Base-by-base conservation (phyloP, 2,888 invertebrate species). In the Tetheella fluctuosa region DNA sequence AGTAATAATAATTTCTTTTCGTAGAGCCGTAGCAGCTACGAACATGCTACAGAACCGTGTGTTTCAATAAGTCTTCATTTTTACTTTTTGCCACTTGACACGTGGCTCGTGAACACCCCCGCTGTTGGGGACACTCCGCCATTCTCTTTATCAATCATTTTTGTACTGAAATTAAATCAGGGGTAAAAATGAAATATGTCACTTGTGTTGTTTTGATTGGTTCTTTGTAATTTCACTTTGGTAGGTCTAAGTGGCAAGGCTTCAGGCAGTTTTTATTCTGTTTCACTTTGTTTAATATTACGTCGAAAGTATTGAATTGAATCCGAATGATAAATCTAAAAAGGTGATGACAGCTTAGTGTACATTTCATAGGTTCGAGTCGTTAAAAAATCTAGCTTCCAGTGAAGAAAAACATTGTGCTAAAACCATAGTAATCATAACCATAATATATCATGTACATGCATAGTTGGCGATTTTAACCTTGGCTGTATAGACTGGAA, bases 111-210 rank as follows among this genome's bases (percentile, higher is more conserved):
- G 63, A 25, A 63, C 48, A 62, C 65, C 59, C 66, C 62, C 56
- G 63, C 66, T 58, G 68, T 68, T 68, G 66, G 68, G 61, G 72
- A 70, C 67, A 55, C 66, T 64, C 63, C 56, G 67, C 65, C 68
- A 64, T 76, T 69, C 84, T 77, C 83, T 87, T 79, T 80, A 82
- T 88, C 88, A 88, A 84, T 85, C 86, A 85, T 78, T 79, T 78
- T 76, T 70, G 68, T 74, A 70, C 76, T 74, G 74, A 79, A 85
- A 86, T 86, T 78, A 80, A 85, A 88, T 85, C 83, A 81, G 73
- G 85, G 83, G 82, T 81, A 80, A 80, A 81, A 83, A 81, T 74
- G 75, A 84, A 84, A 83, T 81, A 75, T 73, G 80, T 75, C 82
- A 80, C 74, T 66, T 71, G 63, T 55, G 64, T 63, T 70, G 73